A percentile compares a stretch with the other conserved stretches of the same genome.
phyloP scores from a whole-genome alignment of 2,888 invertebrate genomes.

The Branchellion lobata region DNA sequence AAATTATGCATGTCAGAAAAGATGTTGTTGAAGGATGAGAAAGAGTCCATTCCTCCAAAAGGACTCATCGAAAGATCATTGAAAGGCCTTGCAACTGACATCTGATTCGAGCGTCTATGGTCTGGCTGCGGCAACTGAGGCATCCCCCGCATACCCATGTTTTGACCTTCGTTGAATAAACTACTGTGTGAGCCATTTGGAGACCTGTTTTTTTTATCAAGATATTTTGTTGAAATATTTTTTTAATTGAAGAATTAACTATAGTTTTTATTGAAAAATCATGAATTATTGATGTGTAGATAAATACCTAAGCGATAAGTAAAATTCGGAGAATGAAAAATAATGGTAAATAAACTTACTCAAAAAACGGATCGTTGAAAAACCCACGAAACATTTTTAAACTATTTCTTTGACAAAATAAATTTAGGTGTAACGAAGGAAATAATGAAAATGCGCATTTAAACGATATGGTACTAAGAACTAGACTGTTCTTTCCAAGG shows the following conservation, averaged over 20 bases:
- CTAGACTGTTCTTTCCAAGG: not conserved
- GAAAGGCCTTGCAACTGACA: not conserved
- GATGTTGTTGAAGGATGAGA: too few species aligned
- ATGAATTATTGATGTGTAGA: too few species aligned
- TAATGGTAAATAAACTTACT: constrained; percentile 32
- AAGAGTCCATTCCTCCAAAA: not conserved
- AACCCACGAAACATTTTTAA: constrained; percentile 41
- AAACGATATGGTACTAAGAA: not conserved
- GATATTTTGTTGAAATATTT: too few species aligned
- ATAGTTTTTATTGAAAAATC: too few species aligned
- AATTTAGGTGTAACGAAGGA: too few species aligned
- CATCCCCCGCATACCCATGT: constrained; percentile 3
- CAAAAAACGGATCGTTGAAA: constrained; percentile 46
- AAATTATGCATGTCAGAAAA: constrained; percentile 6
- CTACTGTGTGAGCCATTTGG: not conserved
- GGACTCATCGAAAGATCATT: not conserved
- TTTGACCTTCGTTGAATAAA: not conserved
- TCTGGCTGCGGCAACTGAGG: not conserved
- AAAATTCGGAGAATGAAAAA: too few species aligned
- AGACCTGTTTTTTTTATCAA: too few species aligned
- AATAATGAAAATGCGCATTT: not conserved
- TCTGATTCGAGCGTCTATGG: not conserved
- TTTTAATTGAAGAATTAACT: too few species aligned
- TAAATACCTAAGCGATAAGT: too few species aligned
- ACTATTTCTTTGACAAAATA: not conserved